Base-by-base conservation (phyloP, 2,888 invertebrate species). In the Macrosiphum euphorbiae region DNA sequence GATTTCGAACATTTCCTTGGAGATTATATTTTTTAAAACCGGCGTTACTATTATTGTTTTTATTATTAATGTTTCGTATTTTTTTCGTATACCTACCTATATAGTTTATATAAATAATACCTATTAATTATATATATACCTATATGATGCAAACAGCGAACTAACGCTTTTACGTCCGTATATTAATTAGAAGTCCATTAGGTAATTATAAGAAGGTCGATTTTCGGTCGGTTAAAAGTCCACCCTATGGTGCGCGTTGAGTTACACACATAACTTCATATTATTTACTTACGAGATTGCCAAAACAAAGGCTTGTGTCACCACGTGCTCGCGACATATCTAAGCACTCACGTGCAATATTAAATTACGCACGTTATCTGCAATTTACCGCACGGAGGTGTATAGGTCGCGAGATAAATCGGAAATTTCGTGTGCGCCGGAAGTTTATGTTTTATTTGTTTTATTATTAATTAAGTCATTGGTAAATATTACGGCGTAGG, bases 301-400 rank as follows among this genome's bases (percentile, higher is more conserved):
- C 8, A 84, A 92, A 89, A 89, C 93, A 93, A 92, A 92, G 92
- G 92, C 61, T 86, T 85, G 55, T 52, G 92, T 67, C 87, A 87
- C 58, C 92, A 55, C 61, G 92, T 67, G 92, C 61, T 44, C 35
- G 87, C 8, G 87, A 86, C 58, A 84, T 20, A 52, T 88, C 13
- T n/a, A 24, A 67, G 7, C 41, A 8, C 13, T 85, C 50, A 26
- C 41, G 85, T 47, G 26, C 84, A 88, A 16, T 61, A 89, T 89
- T 78, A 52, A 92, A 89, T 84, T 84, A 85, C 35, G 88, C 50
- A 61, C 47, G 47, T 55, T 55, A 88, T 88, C 88, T 35, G 35
- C 35, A 35, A 78, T 35, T 8, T 11, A n/a, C n/a, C 8, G 10
- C 3, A 4, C 44, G 44, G 28, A 85, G 89, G 90, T 61, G 35